Evolutionary conservation across 2,113 vertebrate species (phyloP).

Genomic region (Amia ocellicauda): DNA sequence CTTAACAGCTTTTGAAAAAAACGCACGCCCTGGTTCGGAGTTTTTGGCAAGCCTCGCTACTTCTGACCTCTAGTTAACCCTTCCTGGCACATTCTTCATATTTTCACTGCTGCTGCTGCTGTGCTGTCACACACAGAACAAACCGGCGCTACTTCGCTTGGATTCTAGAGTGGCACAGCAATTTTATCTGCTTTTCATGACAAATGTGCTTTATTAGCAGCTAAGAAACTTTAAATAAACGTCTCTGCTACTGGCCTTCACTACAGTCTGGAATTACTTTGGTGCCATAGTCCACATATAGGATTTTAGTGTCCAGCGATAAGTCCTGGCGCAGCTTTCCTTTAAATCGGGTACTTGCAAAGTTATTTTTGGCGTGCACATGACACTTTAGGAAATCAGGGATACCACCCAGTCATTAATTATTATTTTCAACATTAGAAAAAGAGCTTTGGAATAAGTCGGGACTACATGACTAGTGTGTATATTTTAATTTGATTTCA

Average conservation of each 20-base stretch:
- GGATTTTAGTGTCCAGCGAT: not conserved
- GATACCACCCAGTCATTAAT: constrained; percentile 23
- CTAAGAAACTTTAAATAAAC: constrained; percentile 30
- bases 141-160: not conserved
- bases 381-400: constrained; percentile 24
- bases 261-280: constrained; percentile 36
- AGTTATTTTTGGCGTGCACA: constrained; percentile 40
- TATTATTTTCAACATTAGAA: not conserved
- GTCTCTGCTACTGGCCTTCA: constrained; percentile 27
- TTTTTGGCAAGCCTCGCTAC: constrained; percentile 1
- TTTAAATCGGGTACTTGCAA: constrained; percentile 32
- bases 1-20: not conserved
- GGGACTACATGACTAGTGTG: too few relatives aligned
- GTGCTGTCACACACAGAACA: not conserved
- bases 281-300: constrained; percentile 10
- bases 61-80: not conserved
- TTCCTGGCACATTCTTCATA: not conserved
- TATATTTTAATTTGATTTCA: too few relatives aligned
- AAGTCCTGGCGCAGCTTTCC: constrained; percentile 18
- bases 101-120: not conserved
- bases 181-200: constrained; percentile 16
- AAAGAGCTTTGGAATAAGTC: too few relatives aligned
- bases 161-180: constrained; percentile 13
- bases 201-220: constrained; percentile 37
- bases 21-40: not conserved